A percentile compares a stretch with the other conserved stretches of the same genome.
Conservation (phyloP, 2,888 invertebrate genomes). For the Ormia ochracea region DNA sequence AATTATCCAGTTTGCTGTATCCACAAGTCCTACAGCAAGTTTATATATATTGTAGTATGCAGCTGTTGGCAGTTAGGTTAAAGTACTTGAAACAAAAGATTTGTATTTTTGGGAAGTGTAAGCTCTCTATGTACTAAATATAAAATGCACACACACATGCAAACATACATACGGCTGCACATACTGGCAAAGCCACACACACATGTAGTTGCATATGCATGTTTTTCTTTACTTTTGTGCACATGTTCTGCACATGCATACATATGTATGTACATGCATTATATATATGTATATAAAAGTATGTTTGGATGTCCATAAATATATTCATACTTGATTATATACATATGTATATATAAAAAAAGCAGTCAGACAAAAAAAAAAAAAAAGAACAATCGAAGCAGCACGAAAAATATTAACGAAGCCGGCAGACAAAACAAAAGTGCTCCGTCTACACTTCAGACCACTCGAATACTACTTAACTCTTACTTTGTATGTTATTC, state of each 20-base stretch:
- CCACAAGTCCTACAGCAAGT: conserved; percentile 60
- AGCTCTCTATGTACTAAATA: conserved; percentile 56
- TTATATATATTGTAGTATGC: conserved; percentile 58
- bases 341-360: conserved; percentile 17
- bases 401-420: conserved; percentile 45
- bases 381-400: conserved; percentile 37
- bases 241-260: conserved; percentile 2
- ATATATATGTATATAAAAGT: neutral
- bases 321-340: neutral
- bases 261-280: conserved; percentile 2
- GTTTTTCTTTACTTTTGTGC: conserved; percentile 5
- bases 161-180: neutral
- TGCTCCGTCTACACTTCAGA: conserved; percentile 58
- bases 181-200: neutral
- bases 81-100: conserved; percentile 63
- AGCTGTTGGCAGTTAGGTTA: conserved; percentile 63
- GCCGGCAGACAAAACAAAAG: conserved; percentile 57
- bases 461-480: conserved; percentile 60
- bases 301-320: conserved; percentile 8
- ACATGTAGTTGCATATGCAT: conserved; percentile 23
- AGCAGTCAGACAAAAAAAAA: conserved; percentile 37
- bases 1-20: conserved; percentile 53
- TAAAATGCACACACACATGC: neutral
- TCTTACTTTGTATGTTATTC: conserved; percentile 61
- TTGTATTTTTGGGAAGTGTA: conserved; percentile 64